These are phyloP conservation scores for Heteromormyrus szaboi DNA, from an alignment of 2,797 vertebrate genomes.

Conservation along the genomic window DNA sequence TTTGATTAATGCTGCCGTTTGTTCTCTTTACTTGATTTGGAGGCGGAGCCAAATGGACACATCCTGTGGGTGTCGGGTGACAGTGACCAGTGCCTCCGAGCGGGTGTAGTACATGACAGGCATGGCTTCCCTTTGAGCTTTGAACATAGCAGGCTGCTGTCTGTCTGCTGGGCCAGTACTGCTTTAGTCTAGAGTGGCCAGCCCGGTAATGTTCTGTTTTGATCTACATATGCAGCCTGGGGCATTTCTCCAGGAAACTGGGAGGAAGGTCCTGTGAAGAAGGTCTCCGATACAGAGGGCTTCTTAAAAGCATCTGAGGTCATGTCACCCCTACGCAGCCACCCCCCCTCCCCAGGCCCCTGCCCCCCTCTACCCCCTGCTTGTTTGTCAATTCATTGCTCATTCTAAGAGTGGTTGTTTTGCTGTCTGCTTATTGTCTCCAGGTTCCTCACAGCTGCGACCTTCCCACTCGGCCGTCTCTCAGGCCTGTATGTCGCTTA, in stretches of 20 bases:
- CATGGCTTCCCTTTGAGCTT: constrained; percentile 21
- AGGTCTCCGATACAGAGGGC: constrained; percentile 2
- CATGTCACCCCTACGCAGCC: neutral
- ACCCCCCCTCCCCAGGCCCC: neutral
- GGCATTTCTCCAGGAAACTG: constrained; percentile 22
- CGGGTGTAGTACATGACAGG: constrained; percentile 16
- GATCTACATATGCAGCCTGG: neutral
- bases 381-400: constrained; percentile 24
- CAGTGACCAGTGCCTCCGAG: neutral
- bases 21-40: constrained; percentile 16
- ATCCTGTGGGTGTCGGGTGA: constrained; percentile 26
- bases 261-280: constrained; percentile 23
- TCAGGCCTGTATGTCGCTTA: constrained; percentile 16
- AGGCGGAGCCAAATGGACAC: neutral
- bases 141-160: constrained; percentile 7
- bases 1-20: constrained; percentile 24
- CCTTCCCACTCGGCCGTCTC: neutral
- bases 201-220: neutral
- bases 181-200: neutral
- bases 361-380: neutral
- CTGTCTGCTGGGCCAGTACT: neutral
- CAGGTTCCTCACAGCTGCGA: constrained; percentile 33
- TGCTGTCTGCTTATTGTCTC: constrained; percentile 17
- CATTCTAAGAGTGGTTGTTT: constrained; percentile 23
- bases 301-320: constrained; percentile 23